Evolutionary conservation across 2,888 invertebrate genomes (phyloP).

Genomic region (Caenorhabditis virilis): DNA sequence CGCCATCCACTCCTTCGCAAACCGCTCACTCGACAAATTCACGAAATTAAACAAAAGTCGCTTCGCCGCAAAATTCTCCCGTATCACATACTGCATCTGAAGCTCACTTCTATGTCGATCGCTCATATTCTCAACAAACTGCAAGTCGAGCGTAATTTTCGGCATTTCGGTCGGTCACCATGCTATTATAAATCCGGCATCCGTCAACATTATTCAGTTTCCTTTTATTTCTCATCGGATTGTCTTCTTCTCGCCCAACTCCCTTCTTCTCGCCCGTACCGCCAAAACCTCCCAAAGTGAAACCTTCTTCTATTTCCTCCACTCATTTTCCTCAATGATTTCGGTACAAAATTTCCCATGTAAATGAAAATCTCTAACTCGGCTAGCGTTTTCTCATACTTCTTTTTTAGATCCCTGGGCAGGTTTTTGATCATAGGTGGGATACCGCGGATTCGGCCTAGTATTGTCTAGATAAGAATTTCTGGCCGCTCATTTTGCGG

Average conservation of each 20-base stretch:
- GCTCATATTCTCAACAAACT: conserved; percentile 16
- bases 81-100: conserved; percentile 49
- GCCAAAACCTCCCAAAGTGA: conserved; percentile 47
- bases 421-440: conserved; percentile 14
- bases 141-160: conserved; percentile 41
- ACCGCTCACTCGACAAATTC: conserved; percentile 25
- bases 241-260: conserved; percentile 9
- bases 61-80: conserved; percentile 40
- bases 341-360: conserved; percentile 43
- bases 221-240: conserved; percentile 45
- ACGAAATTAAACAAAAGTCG: conserved; percentile 41
- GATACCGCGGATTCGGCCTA: background rate
- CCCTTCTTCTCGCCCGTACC: conserved; percentile 31
- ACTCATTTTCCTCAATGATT: conserved; percentile 38
- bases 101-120: conserved; percentile 18
- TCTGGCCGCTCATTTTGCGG: too few relatives aligned
- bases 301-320: conserved; percentile 35
- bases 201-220: conserved; percentile 37
- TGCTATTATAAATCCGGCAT: conserved; percentile 15
- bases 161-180: conserved; percentile 32
- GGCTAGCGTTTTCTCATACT: conserved; percentile 13
- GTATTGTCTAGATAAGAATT: background rate
- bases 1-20: conserved; percentile 26
- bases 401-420: conserved; percentile 1
- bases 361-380: conserved; percentile 52